Evolutionary conservation across 2,797 vertebrate genomes (phyloP), one percentile per base, ranked within the genome.

Genomic region (Acrossocheilus fasciatus): DNA sequence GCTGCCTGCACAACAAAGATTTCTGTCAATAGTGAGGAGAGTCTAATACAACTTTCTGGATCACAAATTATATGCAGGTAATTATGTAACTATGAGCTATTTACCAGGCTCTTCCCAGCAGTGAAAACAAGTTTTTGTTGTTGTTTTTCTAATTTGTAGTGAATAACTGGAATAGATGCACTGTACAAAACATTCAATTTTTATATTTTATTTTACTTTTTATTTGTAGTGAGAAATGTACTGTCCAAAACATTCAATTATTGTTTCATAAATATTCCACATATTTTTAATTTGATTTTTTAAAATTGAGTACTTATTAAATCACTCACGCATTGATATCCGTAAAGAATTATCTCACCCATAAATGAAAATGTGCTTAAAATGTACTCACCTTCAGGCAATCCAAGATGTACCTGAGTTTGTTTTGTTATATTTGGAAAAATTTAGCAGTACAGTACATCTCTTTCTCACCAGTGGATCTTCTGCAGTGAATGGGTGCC

Each of bases 1-100:
- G 95, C 96, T 0, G 87, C 93, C 97, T 97, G 88, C 8, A 26
- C 43, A 86, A 7, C 30, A 70, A 62, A 26, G 9, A 43, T 7
- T 9, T 66, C 43, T 15, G 36, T 59, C 50, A 82, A 10, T 69
- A 69, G 0, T 30, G 12, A 64, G 12, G 12, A 64, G 26, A 64
- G 7, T 20, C 66, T 39, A 68, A 68, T 9, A 36, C 34, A 9
- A 18, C 15, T 36, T 36, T 68, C 34, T 36, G 34, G 30, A 70
- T 4, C 20, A 18, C 47, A 50, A 11, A 17, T 52, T 39, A 52
- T 36, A 17, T 70, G 11, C 66, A 41, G 47, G 8, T 54, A 2
- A 41, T 70, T 54, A 36, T 70, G 34, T 41, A 82, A 70, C 41
- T n/a, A 59, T 3, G 1, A 17, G n/a, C n/a, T 30, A 18, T 80